Evolutionary conservation across 2,113 vertebrate species (phyloP).

Genomic region (Neopipo cinnamomea): DNA sequence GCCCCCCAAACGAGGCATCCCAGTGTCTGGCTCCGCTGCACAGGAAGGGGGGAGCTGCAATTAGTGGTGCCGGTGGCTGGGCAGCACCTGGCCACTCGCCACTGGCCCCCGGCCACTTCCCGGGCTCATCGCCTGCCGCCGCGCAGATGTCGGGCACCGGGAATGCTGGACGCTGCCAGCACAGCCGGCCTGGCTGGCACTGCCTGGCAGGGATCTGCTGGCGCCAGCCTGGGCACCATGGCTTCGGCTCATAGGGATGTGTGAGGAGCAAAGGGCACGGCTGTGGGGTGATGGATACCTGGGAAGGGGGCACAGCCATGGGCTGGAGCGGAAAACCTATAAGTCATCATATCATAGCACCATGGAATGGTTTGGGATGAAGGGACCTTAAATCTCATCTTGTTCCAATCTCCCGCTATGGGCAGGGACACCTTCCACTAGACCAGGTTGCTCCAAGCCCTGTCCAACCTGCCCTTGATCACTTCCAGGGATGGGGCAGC

Average conservation of each 20-base stretch:
- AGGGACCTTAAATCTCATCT: not conserved
- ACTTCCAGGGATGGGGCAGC: not conserved
- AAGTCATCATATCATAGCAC: accelerated
- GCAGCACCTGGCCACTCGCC: constrained; percentile 38
- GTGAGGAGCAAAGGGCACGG: not conserved
- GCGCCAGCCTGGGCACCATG: accelerated
- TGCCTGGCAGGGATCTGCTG: not conserved
- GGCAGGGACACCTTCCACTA: not conserved
- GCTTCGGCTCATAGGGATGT: not conserved
- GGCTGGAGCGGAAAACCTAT: accelerated
- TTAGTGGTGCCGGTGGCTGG: constrained; percentile 3
- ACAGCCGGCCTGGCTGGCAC: constrained; percentile 55
- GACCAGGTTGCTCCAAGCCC: not conserved
- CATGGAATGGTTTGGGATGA: not conserved
- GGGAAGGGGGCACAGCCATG: not conserved
- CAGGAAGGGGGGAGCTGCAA: not conserved
- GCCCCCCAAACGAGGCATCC: not conserved
- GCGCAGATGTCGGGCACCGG: constrained; percentile 55
- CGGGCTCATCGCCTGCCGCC: constrained; percentile 6
- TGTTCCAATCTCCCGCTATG: not conserved
- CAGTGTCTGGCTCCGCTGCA: accelerated
- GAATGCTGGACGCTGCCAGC: not conserved
- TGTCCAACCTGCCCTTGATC: accelerated
- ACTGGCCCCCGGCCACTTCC: constrained; percentile 33
- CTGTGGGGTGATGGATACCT: not conserved